Evolutionary conservation across 2,888 invertebrate genomes (phyloP).

Genomic region (Thecophora atra): DNA sequence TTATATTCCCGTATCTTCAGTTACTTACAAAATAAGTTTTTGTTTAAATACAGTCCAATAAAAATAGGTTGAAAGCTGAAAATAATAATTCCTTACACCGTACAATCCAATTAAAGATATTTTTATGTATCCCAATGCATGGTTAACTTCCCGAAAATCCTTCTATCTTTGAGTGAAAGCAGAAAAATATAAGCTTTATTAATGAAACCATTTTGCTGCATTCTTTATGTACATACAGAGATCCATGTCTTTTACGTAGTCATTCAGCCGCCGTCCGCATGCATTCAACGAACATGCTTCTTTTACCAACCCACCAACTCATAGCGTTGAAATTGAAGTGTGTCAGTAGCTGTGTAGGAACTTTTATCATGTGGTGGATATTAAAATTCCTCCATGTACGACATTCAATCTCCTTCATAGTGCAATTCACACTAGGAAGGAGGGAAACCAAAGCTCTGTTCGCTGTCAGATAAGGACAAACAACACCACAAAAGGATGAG

Average conservation of each 20-base stretch:
- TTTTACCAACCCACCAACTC: background rate
- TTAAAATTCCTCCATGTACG: slow-evolving; percentile 13
- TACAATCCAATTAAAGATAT: too few species aligned
- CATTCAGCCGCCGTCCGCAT: background rate
- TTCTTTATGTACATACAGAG: background rate
- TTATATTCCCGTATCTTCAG: too few species aligned
- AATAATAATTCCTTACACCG: too few species aligned
- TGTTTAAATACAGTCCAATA: too few species aligned
- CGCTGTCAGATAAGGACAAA: slow-evolving; percentile 14
- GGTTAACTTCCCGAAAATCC: slow-evolving; percentile 1
- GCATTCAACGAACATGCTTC: background rate
- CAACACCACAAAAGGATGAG: slow-evolving; percentile 13
- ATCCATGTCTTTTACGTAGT: background rate
- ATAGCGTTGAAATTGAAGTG: slow-evolving; percentile 27
- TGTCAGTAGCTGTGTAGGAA: slow-evolving; percentile 14
- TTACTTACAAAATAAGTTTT: too few species aligned
- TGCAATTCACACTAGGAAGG: too few species aligned
- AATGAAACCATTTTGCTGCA: slow-evolving; percentile 8
- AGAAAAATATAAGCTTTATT: slow-evolving; percentile 12
- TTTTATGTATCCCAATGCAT: too few species aligned
- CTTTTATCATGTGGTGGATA: slow-evolving; percentile 16
- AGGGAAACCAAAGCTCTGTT: slow-evolving; percentile 14
- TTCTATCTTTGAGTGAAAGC: slow-evolving; percentile 6
- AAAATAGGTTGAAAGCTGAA: too few species aligned
- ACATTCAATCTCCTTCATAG: slow-evolving; percentile 4